Base-by-base conservation (phyloP, 2,888 invertebrate genomes). In the Phaonia tiefii region DNA sequence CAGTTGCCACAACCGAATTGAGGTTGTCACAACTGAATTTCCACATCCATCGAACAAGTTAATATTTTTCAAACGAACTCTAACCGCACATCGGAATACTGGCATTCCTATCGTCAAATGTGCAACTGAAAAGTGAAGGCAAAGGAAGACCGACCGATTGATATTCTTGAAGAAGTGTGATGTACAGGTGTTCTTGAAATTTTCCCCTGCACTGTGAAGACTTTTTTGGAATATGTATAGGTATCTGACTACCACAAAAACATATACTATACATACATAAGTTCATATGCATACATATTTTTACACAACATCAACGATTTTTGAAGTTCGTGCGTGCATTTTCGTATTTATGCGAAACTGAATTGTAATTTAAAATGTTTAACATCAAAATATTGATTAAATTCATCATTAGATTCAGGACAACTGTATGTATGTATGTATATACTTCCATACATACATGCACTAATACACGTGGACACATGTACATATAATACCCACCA, bases 361-460 rank as follows among this genome's bases (percentile, higher is more conserved):
- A 31, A 5, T 31, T 31, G 31, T 31, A 5, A 31, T 3, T 31
- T 31, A 5, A 20, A 46, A 46, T 49, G 20, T 22, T 25, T 11
- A 54, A 54, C 54, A 22, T 25, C 1, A 54, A 54, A 54, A 22
- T 25, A 54, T 54, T 25, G 54, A 54, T 25, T 54, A 25, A 22
- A 54, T 22, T 54, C 22, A 22, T 54, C 25, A 10, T 46, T 13
- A 17, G 54, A 54, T 22, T 49, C 49, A 20, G 20, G 15, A 49
- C 51, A 11, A n/a, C 31, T 31, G 31, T 31, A 31, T 31, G 17
- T 54, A 26, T 11, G 20, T 0, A 71, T 15, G 15, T 11, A 71
- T n/a, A 56, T 11, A 44, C 26, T 56, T 20, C 39, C 58, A 56
- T 42, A 22, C 44, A 11, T 31, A 54, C 4, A 39, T 15, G 25